Evolutionary conservation across 2,797 vertebrate species (phyloP).

Genomic region (Leucoraja ocellata): DNA sequence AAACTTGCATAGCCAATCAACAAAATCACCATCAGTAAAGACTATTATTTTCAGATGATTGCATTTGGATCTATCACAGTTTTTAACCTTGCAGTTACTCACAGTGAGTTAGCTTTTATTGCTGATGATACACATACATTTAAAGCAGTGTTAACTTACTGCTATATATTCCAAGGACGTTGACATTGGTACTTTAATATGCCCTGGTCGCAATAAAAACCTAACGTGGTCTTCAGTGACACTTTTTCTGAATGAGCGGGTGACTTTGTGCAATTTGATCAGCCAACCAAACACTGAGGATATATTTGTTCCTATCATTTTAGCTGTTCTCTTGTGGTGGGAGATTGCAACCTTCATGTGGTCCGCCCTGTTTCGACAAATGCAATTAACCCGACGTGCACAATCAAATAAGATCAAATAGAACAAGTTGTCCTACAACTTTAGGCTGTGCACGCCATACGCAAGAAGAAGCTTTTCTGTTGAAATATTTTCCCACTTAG

Average conservation of each 20-base stretch:
- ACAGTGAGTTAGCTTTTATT: slow-evolving; percentile 12
- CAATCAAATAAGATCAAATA: no score
- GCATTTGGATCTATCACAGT: slow-evolving; percentile 19
- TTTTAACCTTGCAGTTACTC: slow-evolving; percentile 22
- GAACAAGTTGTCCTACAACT: no score
- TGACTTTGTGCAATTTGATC: background rate
- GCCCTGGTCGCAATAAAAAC: no score
- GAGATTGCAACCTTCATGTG: no score
- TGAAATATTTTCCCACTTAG: no score
- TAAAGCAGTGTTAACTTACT: background rate
- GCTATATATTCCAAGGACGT: background rate
- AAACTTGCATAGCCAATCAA: slow-evolving; percentile 11
- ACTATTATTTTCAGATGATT: slow-evolving; percentile 16
- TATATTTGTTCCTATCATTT: background rate
- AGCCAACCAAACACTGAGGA: background rate
- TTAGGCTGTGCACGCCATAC: no score
- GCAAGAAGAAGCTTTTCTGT: background rate
- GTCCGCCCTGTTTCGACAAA: no score
- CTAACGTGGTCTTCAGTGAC: background rate
- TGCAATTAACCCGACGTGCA: no score
- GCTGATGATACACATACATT: background rate
- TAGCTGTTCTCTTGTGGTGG: background rate
- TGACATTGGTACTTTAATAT: no score
- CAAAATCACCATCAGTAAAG: background rate
- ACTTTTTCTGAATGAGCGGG: background rate